Evolutionary conservation across 2,888 invertebrate species (phyloP), one percentile per base, ranked within the genome.

Genomic region (Eucriotettix oculatus): DNA sequence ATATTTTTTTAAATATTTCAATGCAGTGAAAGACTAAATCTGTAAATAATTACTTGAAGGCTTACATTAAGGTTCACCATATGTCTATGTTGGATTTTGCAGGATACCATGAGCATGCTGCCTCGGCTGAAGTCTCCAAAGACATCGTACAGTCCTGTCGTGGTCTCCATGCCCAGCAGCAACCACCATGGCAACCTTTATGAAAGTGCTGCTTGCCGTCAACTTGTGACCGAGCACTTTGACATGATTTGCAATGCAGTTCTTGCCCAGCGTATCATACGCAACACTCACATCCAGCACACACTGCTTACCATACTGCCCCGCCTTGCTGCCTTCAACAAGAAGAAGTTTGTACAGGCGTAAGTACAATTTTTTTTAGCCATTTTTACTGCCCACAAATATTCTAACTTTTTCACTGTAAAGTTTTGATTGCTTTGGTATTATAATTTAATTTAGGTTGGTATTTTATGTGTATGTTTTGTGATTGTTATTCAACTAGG

Each of bases 281-380:
- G 87, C 67, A 88, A 86, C 58, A 76, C 81, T 9, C 86, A 90
- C 71, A 89, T 96, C 29, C 95, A 96, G 66, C 89, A 91, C 69
- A 85, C 89, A 0, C 74, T 99, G 14, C 79, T 97, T 61, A 84
- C 86, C 52, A 82, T 98, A 56, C 77, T 98, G 62, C 98, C 98
- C 1, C 80, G 96, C 65, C 75, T 97, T 58, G 96, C 95, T 10
- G 93, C 96, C n/a, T 95, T 97, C 69, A 87, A 93, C 71, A 86
- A 85, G 62, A 83, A 85, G 10, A 80, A 81, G 61, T 97, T 96
- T 71, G 82, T 87, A 0, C 79, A 80, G 61, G 83, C 84, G 75
- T 75, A 64, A 68, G 70, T 68, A 52, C 29, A 29, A n/a, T 29
- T 29, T 29, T 5, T 29, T 29, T 29, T 29, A 29, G 3, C 29